phyloP scores from a whole-genome alignment of 2,113 vertebrate genomes.

The Bombycilla garrulus region DNA sequence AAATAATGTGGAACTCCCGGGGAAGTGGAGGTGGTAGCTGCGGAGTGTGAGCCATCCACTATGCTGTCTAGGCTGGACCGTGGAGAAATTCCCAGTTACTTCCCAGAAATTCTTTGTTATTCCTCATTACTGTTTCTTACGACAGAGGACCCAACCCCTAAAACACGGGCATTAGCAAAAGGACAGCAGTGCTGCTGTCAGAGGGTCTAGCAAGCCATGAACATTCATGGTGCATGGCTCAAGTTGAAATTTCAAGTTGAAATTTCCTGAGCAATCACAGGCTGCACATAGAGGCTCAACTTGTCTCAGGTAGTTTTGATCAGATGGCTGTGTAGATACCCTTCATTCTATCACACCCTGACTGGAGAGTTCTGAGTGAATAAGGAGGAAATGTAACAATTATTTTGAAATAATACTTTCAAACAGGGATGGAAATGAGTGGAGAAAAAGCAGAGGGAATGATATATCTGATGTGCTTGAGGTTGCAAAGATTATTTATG shows the following conservation, averaged over 20 bases:
- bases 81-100: background rate
- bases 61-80: background rate
- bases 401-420: background rate
- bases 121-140: rapidly evolving
- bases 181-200: background rate
- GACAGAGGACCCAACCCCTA: background rate
- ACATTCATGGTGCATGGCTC: background rate
- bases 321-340: background rate
- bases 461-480: background rate
- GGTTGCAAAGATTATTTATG: background rate
- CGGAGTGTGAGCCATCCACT: rapidly evolving
- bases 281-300: background rate
- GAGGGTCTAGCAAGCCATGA: background rate
- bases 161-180: background rate
- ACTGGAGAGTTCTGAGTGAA: background rate
- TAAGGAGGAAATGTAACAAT: background rate
- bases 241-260: too few species aligned
- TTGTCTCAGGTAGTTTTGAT: background rate
- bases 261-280: background rate
- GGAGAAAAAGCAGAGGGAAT: background rate
- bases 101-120: too few species aligned
- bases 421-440: background rate
- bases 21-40: background rate
- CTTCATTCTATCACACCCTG: background rate
- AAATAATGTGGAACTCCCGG: background rate